A percentile compares a stretch with the other conserved stretches of the same genome.
Conservation (phyloP, 2,888 invertebrate genomes). For the Acheta domesticus region DNA sequence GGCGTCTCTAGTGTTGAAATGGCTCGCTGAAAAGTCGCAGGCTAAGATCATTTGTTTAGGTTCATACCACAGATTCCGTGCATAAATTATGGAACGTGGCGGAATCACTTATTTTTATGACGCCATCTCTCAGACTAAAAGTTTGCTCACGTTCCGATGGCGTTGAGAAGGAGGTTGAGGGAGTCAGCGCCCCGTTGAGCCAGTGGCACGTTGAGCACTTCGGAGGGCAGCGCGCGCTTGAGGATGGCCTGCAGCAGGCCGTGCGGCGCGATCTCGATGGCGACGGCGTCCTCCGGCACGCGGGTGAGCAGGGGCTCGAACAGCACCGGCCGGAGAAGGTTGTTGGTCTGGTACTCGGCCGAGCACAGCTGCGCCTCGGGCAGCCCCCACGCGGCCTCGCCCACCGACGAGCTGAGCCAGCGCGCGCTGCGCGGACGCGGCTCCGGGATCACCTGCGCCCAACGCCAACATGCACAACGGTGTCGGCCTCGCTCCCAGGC, state of each 20-base stretch:
- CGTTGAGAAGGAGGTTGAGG: slow-evolving; percentile 49
- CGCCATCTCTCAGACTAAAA: not conserved
- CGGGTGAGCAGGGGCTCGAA: slow-evolving; percentile 84
- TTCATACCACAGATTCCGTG: not conserved
- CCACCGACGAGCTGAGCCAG: slow-evolving; percentile 85
- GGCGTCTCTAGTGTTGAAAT: no score
- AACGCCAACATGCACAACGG: slow-evolving; percentile 60
- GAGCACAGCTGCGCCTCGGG: slow-evolving; percentile 64
- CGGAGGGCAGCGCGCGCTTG: slow-evolving; percentile 66
- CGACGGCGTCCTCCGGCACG: slow-evolving; percentile 82
- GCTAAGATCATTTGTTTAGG: not conserved
- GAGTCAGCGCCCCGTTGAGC: slow-evolving; percentile 47
- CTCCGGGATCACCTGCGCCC: slow-evolving; percentile 52
- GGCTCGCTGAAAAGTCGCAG: not conserved
- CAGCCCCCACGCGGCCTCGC: slow-evolving; percentile 67
- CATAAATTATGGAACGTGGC: no score
- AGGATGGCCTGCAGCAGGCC: slow-evolving; percentile 90
- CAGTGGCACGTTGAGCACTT: slow-evolving; percentile 21
- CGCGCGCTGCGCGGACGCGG: slow-evolving; percentile 65
- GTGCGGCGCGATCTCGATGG: slow-evolving; percentile 92
- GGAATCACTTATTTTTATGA: no score
- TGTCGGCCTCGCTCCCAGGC: no score
- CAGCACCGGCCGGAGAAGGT: slow-evolving; percentile 86
- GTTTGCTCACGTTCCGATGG: slow-evolving; percentile 51
- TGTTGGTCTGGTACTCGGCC: slow-evolving; percentile 93